These are phyloP conservation scores for Pampus argenteus DNA, from an alignment of 2,797 vertebrate species.

Conservation along the genomic window DNA sequence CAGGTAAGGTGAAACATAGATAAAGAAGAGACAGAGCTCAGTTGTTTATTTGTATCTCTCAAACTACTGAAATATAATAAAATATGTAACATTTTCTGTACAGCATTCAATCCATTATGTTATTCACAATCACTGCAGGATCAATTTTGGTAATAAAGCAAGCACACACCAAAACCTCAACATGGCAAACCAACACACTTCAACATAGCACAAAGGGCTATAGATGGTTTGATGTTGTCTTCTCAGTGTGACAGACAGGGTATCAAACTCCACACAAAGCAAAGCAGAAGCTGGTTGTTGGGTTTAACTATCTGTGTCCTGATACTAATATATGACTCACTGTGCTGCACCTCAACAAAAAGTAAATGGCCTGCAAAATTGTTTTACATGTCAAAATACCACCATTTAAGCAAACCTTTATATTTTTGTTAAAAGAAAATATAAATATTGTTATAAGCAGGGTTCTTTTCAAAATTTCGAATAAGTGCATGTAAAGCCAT, in stretches of 20 bases:
- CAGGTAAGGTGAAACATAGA: neutral
- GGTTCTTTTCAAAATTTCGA: neutral
- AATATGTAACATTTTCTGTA: conserved; percentile 17
- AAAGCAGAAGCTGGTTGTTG: conserved; percentile 69
- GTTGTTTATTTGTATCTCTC: neutral
- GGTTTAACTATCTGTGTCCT: conserved; percentile 17
- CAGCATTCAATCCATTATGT: conserved; percentile 24
- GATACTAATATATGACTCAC: neutral
- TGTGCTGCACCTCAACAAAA: neutral
- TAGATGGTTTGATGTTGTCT: conserved; percentile 71
- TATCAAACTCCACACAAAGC: conserved; percentile 77
- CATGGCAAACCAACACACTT: conserved; percentile 65
- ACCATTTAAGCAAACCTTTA: neutral
- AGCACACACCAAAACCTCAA: conserved; percentile 63
- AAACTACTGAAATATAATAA: conserved; percentile 10
- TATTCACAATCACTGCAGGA: conserved; percentile 44
- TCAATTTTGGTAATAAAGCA: conserved; percentile 36
- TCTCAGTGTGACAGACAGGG: conserved; percentile 61
- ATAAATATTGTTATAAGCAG: neutral
- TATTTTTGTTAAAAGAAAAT: neutral
- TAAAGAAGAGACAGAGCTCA: conserved; percentile 29
- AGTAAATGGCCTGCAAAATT: no score
- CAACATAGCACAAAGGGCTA: conserved; percentile 63
- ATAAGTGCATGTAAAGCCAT: neutral
- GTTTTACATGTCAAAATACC: no score